Base-by-base conservation (phyloP, 2,888 invertebrate genomes). In the Zonitis immaculata region DNA sequence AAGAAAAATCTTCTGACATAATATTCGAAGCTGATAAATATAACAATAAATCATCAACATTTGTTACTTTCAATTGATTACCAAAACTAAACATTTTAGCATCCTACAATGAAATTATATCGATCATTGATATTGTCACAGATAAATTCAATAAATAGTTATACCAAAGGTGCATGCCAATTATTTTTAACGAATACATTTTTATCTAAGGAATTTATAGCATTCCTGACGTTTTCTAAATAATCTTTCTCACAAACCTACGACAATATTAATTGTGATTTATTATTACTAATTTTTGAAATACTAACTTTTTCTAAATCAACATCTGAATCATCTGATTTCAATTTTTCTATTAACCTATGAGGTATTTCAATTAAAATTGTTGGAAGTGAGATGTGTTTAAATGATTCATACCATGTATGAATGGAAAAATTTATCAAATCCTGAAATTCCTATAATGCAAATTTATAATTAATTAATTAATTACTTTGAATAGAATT, bases 131-230 rank as follows among this genome's bases (percentile, higher is more conserved):
- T 42, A 18, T 25, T 14, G 16, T 18, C 5, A 14, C 27, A 16
- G 35, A 26, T 6, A 42, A 53, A 28, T 28, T 46, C n/a, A n/a
- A n/a, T n/a, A 47, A 28, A 8, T 16, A 39, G 1, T n/a, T 47
- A 47, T 65, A 72, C 73, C 50, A 63, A 58, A 18, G 74, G 74
- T 11, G 74, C 72, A 61, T 73, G 73, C 75, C 75, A 75, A 57
- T 75, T 75, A 51, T 71, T 73, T 63, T 73, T 75, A 4, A 72
- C 66, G 60, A 74, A 75, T 26, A 67, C 72, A 26, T 59, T 60
- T 35, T 65, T 68, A 39, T 66, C 58, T 7, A 73, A 59, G 1
- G 56, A 46, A 30, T 66, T 68, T 42, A 74, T 62, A 6, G 68
- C 70, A 59, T 73, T 70, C 54, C 64, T 70, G 20, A 74, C 49